phyloP scores from a whole-genome alignment of 2,888 invertebrate species.

The Dynastes hyllus region DNA sequence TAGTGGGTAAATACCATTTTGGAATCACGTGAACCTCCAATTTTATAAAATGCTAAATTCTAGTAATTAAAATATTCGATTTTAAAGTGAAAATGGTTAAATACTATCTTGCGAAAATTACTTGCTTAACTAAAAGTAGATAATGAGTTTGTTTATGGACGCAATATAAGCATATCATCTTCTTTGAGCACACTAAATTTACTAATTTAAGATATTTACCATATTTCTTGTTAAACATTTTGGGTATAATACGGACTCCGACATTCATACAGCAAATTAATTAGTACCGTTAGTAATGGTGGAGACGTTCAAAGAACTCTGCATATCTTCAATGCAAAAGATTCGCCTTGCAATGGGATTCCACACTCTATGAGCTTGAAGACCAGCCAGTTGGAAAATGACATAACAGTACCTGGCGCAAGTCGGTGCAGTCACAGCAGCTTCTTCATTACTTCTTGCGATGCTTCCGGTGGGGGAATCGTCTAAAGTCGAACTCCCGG shows the following conservation, averaged over 20 bases:
- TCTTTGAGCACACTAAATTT: too few species aligned
- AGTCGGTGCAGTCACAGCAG: conserved; percentile 35
- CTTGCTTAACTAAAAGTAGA: too few species aligned
- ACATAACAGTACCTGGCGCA: conserved; percentile 49
- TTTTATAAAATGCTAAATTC: too few species aligned
- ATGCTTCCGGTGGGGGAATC: conserved; percentile 48
- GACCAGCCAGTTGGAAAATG: conserved; percentile 47
- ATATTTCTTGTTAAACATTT: too few species aligned
- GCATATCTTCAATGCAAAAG: background rate
- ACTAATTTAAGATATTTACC: too few species aligned
- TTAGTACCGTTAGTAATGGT: background rate
- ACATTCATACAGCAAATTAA: background rate
- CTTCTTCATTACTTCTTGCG: conserved; percentile 44
- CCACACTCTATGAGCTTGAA: background rate
- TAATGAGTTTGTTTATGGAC: too few species aligned
- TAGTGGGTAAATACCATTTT: too few species aligned
- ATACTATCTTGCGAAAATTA: too few species aligned
- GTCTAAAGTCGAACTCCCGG: conserved; percentile 55
- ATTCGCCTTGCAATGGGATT: background rate
- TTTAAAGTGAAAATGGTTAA: too few species aligned
- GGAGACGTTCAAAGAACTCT: background rate
- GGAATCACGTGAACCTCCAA: too few species aligned
- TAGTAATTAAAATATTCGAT: too few species aligned
- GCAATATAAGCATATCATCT: too few species aligned
- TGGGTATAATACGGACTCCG: background rate